These are phyloP conservation scores for Pentalonia nigronervosa DNA, from an alignment of 1,140 invertebrate species.

Conservation along the genomic window DNA sequence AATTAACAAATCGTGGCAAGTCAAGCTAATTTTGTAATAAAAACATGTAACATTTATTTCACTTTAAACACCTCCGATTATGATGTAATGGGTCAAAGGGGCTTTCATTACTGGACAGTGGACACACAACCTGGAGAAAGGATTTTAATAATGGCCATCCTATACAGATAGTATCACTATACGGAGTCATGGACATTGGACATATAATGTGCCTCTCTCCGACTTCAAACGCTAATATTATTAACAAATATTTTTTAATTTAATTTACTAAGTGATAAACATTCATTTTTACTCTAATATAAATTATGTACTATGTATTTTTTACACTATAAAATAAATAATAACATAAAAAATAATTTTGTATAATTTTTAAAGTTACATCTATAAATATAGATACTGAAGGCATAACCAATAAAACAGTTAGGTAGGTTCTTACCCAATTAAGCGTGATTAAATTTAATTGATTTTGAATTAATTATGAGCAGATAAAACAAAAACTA, in stretches of 20 bases:
- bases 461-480: not conserved
- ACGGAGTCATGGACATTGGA: not conserved
- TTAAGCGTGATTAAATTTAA: not conserved
- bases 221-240: not conserved
- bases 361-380: not conserved
- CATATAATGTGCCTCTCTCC: slow-evolving; percentile 7
- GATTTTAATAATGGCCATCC: slow-evolving; percentile 1
- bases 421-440: not conserved
- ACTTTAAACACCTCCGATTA: not conserved
- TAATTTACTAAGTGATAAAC: no score
- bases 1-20: not conserved
- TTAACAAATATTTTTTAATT: not conserved
- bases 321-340: not conserved
- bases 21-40: not conserved
- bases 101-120: slow-evolving; percentile 11
- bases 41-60: not conserved
- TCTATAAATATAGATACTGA: not conserved
- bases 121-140: not conserved
- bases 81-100: slow-evolving; percentile 33
- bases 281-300: not conserved
- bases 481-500: not conserved
- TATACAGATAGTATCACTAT: slow-evolving; percentile 1
- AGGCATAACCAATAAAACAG: not conserved
- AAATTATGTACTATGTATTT: not conserved
- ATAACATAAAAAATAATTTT: not conserved